These are phyloP conservation scores for Diadophis punctatus DNA, from an alignment of 2,113 vertebrate species.

Conservation along the genomic window DNA sequence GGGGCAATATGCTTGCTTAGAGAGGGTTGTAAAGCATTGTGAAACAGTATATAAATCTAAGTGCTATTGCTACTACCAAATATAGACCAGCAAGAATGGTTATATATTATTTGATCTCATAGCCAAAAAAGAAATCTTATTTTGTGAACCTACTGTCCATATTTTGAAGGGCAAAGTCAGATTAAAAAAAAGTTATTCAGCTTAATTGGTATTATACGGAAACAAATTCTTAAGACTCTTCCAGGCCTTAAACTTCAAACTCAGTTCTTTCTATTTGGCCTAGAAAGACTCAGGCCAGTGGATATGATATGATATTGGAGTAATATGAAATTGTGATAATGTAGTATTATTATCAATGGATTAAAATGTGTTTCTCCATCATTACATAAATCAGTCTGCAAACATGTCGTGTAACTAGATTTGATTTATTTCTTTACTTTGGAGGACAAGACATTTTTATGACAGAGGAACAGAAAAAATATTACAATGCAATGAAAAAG, in stretches of 20 bases:
- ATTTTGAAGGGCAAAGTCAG: not conserved
- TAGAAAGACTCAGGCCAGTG: not conserved
- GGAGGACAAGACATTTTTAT: slow-evolving; percentile 85
- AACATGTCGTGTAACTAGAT: slow-evolving; percentile 61
- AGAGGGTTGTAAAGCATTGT: no score
- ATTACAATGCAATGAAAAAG: slow-evolving; percentile 85
- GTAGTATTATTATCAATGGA: not conserved
- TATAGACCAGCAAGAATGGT: not conserved
- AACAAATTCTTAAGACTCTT: not conserved
- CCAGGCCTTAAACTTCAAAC: not conserved
- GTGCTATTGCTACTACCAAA: not conserved
- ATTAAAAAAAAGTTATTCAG: not conserved
- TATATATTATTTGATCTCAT: not conserved
- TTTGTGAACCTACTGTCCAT: not conserved
- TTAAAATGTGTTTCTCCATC: not conserved
- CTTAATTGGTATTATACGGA: not conserved
- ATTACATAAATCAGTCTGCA: not conserved
- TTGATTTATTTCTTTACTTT: slow-evolving; percentile 72
- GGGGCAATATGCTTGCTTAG: no score
- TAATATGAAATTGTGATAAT: not conserved
- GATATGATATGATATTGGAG: not conserved
- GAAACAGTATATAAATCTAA: no score
- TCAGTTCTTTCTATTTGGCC: not conserved
- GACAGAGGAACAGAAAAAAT: slow-evolving; percentile 85
- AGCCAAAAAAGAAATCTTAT: not conserved